A percentile compares a stretch with the other conserved stretches of the same genome.
Conservation (phyloP, 2,113 vertebrate species). For the Zosterops japonicus region DNA sequence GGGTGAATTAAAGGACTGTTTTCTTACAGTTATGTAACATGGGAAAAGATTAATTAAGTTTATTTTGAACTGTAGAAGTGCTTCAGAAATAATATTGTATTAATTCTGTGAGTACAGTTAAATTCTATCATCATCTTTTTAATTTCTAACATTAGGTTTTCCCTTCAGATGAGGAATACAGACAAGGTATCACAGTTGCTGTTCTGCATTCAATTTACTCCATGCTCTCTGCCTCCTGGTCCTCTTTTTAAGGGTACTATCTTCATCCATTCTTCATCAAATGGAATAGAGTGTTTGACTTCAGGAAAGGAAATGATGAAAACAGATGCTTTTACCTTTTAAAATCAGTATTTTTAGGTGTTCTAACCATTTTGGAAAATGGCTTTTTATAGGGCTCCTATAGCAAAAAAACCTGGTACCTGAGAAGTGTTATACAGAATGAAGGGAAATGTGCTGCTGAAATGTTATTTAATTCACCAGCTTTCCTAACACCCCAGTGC, state of each 20-base stretch:
- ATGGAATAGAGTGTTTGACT: not conserved
- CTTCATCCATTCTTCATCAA: not conserved
- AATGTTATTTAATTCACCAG: not conserved
- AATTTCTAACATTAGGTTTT: not conserved
- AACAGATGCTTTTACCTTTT: not conserved
- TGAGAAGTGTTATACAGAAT: fast-evolving
- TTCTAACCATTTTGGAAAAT: not conserved
- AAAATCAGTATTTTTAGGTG: not conserved
- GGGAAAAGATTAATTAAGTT: not conserved
- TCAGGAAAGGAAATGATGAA: not conserved
- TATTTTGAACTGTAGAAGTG: not conserved
- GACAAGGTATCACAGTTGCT: not conserved
- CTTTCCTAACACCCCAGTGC: not conserved
- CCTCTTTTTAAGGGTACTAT: not conserved
- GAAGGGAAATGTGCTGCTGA: not conserved
- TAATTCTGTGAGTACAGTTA: not conserved
- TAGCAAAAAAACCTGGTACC: not conserved
- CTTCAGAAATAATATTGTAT: not conserved
- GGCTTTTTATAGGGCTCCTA: not conserved
- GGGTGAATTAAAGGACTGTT: not conserved
- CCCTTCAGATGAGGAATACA: not conserved
- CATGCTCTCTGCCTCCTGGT: not conserved
- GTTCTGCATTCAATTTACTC: not conserved
- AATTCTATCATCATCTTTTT: not conserved
- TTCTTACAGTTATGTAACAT: not conserved